phyloP scores from a whole-genome alignment of 2,113 vertebrate species.

The Sinocyclocheilus rhinocerous region DNA sequence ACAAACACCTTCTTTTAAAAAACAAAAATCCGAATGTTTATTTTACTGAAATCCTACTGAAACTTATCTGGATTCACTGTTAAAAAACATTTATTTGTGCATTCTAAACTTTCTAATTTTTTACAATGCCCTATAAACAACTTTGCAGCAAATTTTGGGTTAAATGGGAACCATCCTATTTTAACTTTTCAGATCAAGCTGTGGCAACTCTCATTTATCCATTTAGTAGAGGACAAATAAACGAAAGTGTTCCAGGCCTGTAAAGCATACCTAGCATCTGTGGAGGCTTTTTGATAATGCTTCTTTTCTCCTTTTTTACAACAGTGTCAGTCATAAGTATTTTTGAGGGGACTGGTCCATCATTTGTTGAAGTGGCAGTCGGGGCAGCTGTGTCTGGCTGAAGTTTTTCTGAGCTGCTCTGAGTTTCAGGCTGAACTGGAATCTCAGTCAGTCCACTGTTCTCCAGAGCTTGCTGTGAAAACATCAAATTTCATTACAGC shows the following conservation, averaged over 20 bases:
- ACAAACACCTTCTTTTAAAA: no score
- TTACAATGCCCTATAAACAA: no score
- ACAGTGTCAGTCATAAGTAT: constrained; percentile 75
- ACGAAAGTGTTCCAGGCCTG: background rate
- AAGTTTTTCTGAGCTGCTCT: constrained; percentile 71
- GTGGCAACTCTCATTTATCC: background rate
- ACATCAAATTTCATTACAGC: constrained; percentile 8
- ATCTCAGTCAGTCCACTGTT: constrained; percentile 95
- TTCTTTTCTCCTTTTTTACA: constrained; percentile 85
- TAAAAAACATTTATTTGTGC: no score
- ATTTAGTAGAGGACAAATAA: background rate
- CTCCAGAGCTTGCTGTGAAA: constrained; percentile 94
- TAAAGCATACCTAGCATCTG: constrained; percentile 87
- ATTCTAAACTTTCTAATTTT: no score
- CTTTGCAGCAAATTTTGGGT: no score
- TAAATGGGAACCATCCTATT: no score
- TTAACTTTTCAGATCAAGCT: background rate
- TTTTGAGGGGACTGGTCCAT: constrained; percentile 65
- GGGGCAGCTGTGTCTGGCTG: constrained; percentile 62
- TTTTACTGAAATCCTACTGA: no score
- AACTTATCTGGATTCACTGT: no score
- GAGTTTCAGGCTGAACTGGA: constrained; percentile 82
- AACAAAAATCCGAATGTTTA: no score
- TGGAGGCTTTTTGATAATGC: constrained; percentile 89
- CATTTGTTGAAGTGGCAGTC: background rate